Conservation (phyloP, 2,888 invertebrate genomes). For the Ennomos quercinarius region DNA sequence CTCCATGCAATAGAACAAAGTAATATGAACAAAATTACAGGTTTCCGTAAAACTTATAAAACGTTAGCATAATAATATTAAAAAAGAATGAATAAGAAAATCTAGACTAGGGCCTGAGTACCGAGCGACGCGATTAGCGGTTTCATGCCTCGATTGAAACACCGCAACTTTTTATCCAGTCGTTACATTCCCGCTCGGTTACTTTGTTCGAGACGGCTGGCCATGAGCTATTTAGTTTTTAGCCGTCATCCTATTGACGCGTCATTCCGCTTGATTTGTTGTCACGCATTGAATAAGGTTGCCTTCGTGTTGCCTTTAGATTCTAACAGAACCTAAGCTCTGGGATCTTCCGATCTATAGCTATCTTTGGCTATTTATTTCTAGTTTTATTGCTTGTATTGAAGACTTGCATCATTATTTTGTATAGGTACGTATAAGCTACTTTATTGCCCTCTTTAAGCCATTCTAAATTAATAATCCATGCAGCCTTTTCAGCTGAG, state of each 20-base stretch:
- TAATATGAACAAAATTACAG: no score
- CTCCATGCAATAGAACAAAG: no score
- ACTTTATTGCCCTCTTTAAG: no score
- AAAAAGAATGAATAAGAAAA: background rate
- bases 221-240: conserved; percentile 63
- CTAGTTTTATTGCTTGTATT: no score
- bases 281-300: conserved; percentile 17
- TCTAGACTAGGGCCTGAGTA: conserved; percentile 16
- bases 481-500: no score
- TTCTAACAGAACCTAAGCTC: background rate
- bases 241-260: conserved; percentile 39
- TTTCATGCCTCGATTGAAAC: conserved; percentile 21
- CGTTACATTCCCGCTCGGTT: conserved; percentile 44
- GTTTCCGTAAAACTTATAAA: no score
- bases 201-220: conserved; percentile 53
- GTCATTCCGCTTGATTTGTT: conserved; percentile 63
- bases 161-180: conserved; percentile 31
- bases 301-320: no score
- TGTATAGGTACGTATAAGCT: no score
- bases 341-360: background rate
- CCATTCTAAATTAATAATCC: no score
- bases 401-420: no score
- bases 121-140: conserved; percentile 34
- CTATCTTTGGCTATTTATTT: no score
- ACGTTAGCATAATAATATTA: no score